phyloP scores from a whole-genome alignment of 2,888 invertebrate species.

The Oscheius sp. region DNA sequence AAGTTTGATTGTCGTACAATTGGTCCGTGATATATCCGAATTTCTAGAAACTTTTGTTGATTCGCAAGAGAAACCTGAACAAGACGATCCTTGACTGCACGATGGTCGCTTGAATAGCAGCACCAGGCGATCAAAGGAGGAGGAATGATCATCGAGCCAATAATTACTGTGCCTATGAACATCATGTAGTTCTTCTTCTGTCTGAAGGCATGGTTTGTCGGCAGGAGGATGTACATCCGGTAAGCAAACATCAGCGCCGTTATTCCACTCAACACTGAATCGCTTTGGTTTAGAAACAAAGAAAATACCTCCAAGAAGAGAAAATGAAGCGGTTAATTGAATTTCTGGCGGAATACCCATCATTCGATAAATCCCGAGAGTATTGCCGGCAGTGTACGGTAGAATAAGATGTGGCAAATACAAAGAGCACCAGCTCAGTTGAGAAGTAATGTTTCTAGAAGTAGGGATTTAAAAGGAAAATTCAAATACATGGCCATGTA shows the following conservation, averaged over 20 bases:
- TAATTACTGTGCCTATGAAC: not conserved
- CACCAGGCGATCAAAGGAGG: constrained; percentile 3
- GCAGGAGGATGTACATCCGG: not conserved
- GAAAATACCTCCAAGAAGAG: not conserved
- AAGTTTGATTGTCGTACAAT: not conserved
- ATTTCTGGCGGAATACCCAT: not conserved
- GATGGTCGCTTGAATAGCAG: not conserved
- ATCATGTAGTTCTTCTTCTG: not conserved
- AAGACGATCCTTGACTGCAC: not conserved
- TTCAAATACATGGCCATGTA: constrained; percentile 4
- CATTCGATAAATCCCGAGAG: not conserved
- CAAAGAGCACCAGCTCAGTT: constrained; percentile 4
- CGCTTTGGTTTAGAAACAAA: not conserved
- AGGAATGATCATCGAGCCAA: not conserved
- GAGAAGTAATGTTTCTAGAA: not conserved
- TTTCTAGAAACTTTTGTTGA: not conserved
- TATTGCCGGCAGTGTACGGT: not conserved
- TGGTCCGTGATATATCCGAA: not conserved
- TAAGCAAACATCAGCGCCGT: constrained; percentile 7
- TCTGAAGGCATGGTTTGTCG: not conserved
- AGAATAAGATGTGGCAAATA: constrained; percentile 10
- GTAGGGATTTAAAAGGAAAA: not conserved
- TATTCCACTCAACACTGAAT: not conserved
- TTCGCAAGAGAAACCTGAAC: not conserved
- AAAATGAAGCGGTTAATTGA: not conserved